Evolutionary conservation across 2,888 invertebrate species (phyloP).

Genomic region (Dryobotodes eremita): DNA sequence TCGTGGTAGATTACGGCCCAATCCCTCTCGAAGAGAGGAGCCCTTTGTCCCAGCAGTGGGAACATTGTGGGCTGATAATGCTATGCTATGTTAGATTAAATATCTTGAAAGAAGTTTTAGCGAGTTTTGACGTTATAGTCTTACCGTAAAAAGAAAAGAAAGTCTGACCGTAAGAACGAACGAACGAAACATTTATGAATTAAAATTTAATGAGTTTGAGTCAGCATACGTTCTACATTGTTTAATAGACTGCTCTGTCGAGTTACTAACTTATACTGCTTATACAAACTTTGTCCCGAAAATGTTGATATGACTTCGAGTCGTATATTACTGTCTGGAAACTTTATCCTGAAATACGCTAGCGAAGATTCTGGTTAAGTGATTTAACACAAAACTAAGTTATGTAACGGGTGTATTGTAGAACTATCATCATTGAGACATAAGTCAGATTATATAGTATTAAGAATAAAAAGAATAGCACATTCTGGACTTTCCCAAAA

Average conservation of each 20-base stretch:
- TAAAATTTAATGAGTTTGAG: not conserved
- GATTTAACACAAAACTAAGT: too few relatives aligned
- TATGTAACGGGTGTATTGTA: too few relatives aligned
- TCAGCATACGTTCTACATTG: not conserved
- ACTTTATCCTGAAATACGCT: not conserved
- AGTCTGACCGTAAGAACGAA: not conserved
- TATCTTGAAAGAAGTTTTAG: too few relatives aligned
- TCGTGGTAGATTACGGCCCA: too few relatives aligned
- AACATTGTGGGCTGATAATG: too few relatives aligned
- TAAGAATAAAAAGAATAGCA: too few relatives aligned
- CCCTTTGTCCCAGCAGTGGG: too few relatives aligned
- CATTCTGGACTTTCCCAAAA: too few relatives aligned
- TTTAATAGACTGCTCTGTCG: not conserved
- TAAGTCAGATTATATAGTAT: too few relatives aligned
- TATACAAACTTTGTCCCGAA: not conserved
- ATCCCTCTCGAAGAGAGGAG: too few relatives aligned
- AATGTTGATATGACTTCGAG: not conserved
- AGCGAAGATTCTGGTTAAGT: not conserved
- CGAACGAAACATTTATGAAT: not conserved
- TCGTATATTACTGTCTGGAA: not conserved
- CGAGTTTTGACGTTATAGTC: not conserved
- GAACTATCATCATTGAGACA: too few relatives aligned
- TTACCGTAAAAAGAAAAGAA: not conserved
- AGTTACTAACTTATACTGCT: slow-evolving; percentile 6
- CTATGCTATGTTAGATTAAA: too few relatives aligned